Conservation (phyloP, 1,140 invertebrate genomes). For the Leguminivora glycinivorella region DNA sequence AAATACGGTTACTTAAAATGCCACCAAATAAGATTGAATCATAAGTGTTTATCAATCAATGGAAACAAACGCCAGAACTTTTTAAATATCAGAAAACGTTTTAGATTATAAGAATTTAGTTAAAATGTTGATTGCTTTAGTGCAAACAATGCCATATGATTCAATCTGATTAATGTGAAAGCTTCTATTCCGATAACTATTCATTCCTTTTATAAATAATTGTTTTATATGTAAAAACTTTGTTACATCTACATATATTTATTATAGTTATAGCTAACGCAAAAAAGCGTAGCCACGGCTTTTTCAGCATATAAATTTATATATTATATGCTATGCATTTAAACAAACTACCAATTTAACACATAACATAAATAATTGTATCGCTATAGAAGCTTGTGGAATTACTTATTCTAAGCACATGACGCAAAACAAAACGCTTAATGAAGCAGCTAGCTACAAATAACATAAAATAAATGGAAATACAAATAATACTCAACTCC, state of each 20-base stretch:
- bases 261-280: not conserved
- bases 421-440: conserved; percentile 2
- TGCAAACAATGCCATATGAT: not conserved
- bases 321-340: too few relatives aligned
- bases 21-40: conserved; percentile 1
- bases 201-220: not conserved
- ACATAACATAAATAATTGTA: not conserved
- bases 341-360: not conserved
- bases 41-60: not conserved
- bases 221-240: not conserved
- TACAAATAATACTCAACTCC: conserved; percentile 1
- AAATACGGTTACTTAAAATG: not conserved
- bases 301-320: not conserved
- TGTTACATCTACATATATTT: not conserved
- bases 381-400: conserved; percentile 14
- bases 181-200: not conserved
- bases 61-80: too few relatives aligned
- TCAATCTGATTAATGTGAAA: not conserved
- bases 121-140: not conserved
- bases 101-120: too few relatives aligned
- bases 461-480: conserved; percentile 1
- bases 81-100: too few relatives aligned
- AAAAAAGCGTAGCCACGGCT: not conserved
- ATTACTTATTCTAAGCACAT: conserved; percentile 23
- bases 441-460: conserved; percentile 20